Evolutionary conservation across 2,797 vertebrate species (phyloP), one percentile per base, ranked within the genome.

Genomic region (Helarctos malayanus): DNA sequence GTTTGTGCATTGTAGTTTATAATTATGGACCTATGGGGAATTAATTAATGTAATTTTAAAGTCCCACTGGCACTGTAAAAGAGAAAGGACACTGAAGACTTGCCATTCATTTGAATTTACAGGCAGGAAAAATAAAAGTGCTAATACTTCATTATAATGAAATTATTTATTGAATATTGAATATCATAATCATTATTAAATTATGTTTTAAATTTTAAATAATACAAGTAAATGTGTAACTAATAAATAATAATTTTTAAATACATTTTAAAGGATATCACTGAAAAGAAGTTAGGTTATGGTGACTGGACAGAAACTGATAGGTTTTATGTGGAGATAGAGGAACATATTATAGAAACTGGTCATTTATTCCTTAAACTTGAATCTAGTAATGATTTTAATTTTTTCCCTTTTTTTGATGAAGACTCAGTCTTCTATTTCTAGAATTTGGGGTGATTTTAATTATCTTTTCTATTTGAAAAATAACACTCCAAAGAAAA

Each of bases 401-500:
- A 27, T 49, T 41, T 71, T 96, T 18, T 41, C 15, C 2, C 9
- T 11, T 75, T 63, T 83, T 75, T 27, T 80, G 25, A 84, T 35
- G 56, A 82, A 73, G 27, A 85, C 5, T 79, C 16, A 84, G 2
- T 25, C 1, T 56, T 59, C 27, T 73, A 23, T 85, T 88, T 73
- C 27, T 91, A 49, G 10, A 52, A 52, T 7, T 59, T 41, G 25
- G 2, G 18, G 2, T 88, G 3, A 47, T 63, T 92, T 78, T 59
- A 87, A 9, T 4, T 89, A 3, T 63, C 13, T 21, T 56, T 75
- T 95, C 41, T 69, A 45, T 73, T 93, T 89, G 11, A 29, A 68
- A 80, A 82, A 83, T 81, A 93, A 61, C 18, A 12, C 47, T 93
- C 21, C 54, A 61, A 80, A 75, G 49, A 69, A 27, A 94, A 92